phyloP scores from a whole-genome alignment of 2,113 vertebrate genomes.

The Neolamprologus falcicula region DNA sequence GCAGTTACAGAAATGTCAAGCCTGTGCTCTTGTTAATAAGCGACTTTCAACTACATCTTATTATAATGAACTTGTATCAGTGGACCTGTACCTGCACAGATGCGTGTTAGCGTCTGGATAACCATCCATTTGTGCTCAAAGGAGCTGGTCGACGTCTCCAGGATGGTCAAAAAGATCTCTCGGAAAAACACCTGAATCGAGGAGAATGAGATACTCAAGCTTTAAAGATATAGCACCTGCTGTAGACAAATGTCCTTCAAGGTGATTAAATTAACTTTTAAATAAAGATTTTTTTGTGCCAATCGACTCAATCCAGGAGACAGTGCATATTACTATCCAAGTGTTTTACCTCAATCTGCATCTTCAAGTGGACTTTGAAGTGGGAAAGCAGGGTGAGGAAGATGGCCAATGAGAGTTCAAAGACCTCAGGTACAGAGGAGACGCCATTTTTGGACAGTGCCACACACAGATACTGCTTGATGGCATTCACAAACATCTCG shows the following conservation, averaged over 20 bases:
- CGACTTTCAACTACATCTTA: neutral
- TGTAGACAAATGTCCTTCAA: neutral
- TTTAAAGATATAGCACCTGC: neutral
- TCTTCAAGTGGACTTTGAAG: constrained; percentile 97
- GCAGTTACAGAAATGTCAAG: neutral
- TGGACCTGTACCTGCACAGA: constrained; percentile 86
- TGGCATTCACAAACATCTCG: constrained; percentile 97
- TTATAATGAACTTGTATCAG: neutral
- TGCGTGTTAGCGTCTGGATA: constrained; percentile 95
- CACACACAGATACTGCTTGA: constrained; percentile 97
- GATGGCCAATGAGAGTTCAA: constrained; percentile 96
- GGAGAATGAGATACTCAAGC: neutral
- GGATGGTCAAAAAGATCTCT: constrained; percentile 96
- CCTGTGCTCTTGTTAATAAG: neutral
- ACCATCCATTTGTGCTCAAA: constrained; percentile 99
- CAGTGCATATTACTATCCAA: neutral
- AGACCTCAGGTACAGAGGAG: constrained; percentile 95
- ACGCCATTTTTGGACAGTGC: constrained; percentile 96
- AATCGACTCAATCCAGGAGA: neutral
- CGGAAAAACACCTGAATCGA: constrained; percentile 88
- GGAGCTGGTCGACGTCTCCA: constrained; percentile 94
- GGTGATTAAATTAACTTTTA: neutral
- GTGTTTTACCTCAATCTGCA: constrained; percentile 91
- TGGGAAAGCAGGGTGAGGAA: constrained; percentile 95
- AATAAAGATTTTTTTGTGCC: neutral